Evolutionary conservation across 2,888 invertebrate species (phyloP).

Genomic region (Amiota minor): DNA sequence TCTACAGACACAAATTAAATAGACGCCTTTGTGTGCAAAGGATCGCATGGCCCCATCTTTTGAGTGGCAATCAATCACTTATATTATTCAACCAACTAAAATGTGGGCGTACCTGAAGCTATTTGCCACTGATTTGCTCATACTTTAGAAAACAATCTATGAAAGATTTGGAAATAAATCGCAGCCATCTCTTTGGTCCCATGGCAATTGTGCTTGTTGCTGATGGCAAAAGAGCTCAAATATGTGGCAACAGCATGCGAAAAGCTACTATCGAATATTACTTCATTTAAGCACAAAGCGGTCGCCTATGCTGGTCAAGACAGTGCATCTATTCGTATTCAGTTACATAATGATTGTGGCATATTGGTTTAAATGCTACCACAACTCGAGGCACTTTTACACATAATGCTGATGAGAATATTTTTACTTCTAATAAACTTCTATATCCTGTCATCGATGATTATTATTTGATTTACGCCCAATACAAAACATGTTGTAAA

Average conservation of each 20-base stretch:
- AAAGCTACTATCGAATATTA: constrained; percentile 72
- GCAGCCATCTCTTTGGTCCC: too few species aligned
- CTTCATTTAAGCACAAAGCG: constrained; percentile 71
- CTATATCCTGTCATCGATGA: too few species aligned
- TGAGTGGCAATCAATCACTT: not conserved
- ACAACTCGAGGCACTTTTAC: constrained; percentile 75
- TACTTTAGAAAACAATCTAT: not conserved
- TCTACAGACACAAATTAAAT: not conserved
- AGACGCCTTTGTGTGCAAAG: not conserved
- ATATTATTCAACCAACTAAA: not conserved
- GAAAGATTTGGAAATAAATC: too few species aligned
- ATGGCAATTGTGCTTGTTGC: constrained; percentile 80
- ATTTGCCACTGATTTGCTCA: not conserved
- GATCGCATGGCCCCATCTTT: not conserved
- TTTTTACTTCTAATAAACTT: too few species aligned
- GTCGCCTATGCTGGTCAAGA: constrained; percentile 71
- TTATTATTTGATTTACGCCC: not conserved
- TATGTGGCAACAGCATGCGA: constrained; percentile 73
- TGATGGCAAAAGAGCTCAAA: constrained; percentile 76
- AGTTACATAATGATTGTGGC: constrained; percentile 80
- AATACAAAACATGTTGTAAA: not conserved
- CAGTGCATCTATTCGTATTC: constrained; percentile 52
- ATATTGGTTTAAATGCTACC: constrained; percentile 82
- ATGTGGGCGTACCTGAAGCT: not conserved
- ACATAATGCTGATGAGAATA: constrained; percentile 69